Evolutionary conservation across 2,113 vertebrate species (phyloP).

Genomic region (Oreocharis arfaki): DNA sequence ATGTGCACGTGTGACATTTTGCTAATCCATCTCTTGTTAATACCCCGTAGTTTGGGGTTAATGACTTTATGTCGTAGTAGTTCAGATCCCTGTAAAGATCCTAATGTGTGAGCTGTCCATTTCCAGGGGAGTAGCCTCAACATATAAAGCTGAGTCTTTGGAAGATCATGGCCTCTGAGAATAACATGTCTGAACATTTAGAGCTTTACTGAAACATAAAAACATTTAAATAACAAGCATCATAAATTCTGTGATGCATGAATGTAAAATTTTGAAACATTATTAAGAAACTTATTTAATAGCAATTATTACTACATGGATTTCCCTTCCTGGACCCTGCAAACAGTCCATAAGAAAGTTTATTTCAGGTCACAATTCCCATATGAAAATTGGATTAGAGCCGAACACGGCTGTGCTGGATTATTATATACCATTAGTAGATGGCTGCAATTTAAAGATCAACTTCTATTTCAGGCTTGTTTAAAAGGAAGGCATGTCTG

Average conservation of each 20-base stretch:
- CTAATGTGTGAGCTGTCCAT: neutral
- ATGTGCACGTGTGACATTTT: neutral
- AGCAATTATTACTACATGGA: neutral
- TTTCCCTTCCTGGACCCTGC: neutral
- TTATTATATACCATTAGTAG: neutral
- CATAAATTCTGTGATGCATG: neutral
- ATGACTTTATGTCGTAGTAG: neutral
- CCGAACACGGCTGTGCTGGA: neutral
- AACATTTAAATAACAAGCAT: neutral
- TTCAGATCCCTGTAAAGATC: neutral
- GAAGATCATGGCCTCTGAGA: neutral
- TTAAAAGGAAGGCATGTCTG: neutral
- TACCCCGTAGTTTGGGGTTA: fast-evolving
- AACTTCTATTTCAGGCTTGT: neutral
- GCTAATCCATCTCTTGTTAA: neutral
- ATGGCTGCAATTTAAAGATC: neutral
- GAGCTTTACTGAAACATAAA: neutral
- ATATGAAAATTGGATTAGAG: neutral
- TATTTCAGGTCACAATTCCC: neutral
- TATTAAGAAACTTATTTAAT: neutral
- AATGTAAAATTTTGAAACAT: neutral
- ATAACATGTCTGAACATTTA: neutral
- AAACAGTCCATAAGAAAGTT: neutral
- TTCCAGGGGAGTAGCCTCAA: neutral
- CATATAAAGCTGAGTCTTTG: neutral